Evolutionary conservation across 2,113 vertebrate species (phyloP).

Genomic region (Rostratula benghalensis): DNA sequence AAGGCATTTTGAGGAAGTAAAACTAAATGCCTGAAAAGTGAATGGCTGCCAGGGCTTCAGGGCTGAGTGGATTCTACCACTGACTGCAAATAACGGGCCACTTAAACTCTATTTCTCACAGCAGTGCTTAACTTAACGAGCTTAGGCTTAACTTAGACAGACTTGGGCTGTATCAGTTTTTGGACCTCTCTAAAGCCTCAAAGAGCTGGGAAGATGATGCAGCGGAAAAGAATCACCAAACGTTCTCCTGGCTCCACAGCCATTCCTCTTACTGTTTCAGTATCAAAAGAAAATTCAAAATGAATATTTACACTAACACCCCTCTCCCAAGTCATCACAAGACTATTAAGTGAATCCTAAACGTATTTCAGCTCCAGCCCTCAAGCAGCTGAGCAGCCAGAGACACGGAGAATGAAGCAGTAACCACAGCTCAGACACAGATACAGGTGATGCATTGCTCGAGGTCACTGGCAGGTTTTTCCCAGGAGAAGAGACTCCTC

Average conservation of each 20-base stretch:
- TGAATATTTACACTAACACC: not conserved
- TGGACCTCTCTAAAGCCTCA: not conserved
- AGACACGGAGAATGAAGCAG: rapidly evolving
- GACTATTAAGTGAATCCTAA: not conserved
- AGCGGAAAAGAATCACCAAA: not conserved
- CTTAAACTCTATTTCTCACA: not conserved
- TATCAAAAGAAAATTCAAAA: not conserved
- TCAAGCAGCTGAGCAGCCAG: not conserved
- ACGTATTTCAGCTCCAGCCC: not conserved
- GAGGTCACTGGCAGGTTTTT: rapidly evolving
- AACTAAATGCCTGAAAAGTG: not conserved
- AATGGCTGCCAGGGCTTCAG: not conserved
- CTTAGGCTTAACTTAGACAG: not conserved
- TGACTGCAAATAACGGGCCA: not conserved
- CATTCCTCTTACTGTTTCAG: not conserved
- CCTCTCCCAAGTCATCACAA: not conserved
- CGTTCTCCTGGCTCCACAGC: not conserved
- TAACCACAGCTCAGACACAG: not conserved
- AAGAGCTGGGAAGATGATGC: not conserved
- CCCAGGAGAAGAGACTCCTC: not conserved
- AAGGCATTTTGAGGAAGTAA: not conserved
- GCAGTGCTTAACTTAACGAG: not conserved
- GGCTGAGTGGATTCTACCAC: not conserved
- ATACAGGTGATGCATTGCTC: rapidly evolving
- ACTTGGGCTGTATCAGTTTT: not conserved